These are phyloP conservation scores for Chymomyza procnemis DNA, from an alignment of 2,888 invertebrate species.

Conservation along the genomic window DNA sequence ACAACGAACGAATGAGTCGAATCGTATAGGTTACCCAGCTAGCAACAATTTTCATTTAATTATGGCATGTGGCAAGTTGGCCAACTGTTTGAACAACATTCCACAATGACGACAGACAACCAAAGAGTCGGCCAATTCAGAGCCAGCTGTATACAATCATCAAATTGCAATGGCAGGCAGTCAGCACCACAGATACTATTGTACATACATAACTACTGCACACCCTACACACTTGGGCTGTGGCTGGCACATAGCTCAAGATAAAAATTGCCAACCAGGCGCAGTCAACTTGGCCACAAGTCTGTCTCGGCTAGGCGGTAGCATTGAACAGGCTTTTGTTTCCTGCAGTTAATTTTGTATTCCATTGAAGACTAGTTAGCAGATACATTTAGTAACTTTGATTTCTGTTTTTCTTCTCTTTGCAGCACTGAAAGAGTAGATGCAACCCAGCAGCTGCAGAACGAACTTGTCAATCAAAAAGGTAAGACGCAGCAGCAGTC, in stretches of 20 bases:
- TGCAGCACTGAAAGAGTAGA: slow-evolving; percentile 37
- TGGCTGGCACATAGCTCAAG: neutral
- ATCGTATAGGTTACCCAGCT: neutral
- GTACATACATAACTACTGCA: neutral
- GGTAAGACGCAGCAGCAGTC: neutral
- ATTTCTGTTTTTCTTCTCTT: neutral
- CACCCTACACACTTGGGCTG: neutral
- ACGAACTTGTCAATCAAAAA: neutral
- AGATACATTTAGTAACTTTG: slow-evolving; percentile 4
- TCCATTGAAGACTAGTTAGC: slow-evolving; percentile 27
- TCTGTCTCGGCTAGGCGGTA: too few relatives aligned
- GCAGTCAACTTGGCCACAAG: neutral
- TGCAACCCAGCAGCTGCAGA: slow-evolving; percentile 28
- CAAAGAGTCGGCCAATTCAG: neutral
- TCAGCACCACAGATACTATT: neutral
- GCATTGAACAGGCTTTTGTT: slow-evolving; percentile 18
- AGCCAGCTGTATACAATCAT: neutral
- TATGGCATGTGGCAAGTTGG: slow-evolving; percentile 53
- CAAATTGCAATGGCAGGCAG: neutral
- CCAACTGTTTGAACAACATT: slow-evolving; percentile 21
- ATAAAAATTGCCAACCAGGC: neutral
- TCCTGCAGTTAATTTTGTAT: slow-evolving; percentile 42
- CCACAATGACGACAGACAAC: neutral
- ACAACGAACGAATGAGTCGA: too few relatives aligned
- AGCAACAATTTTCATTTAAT: slow-evolving; percentile 51